Conservation (phyloP, 2,797 vertebrate species). For the Siniperca scherzeri region DNA sequence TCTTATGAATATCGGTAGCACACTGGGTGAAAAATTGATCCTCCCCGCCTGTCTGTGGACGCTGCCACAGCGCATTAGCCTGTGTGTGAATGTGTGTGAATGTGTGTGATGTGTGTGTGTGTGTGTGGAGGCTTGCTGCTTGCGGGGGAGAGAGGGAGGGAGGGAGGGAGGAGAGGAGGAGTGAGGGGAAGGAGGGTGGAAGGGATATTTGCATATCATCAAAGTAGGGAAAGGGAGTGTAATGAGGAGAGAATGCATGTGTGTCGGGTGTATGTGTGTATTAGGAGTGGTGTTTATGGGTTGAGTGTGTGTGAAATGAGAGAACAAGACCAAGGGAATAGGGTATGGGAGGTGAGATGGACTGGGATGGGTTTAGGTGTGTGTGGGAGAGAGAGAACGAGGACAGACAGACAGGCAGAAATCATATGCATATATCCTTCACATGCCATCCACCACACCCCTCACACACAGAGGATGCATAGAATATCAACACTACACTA, state of each 20-base stretch:
- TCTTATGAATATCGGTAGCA: constrained; percentile 86
- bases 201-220: constrained; percentile 86
- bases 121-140: constrained; percentile 68
- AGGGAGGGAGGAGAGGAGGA: constrained; percentile 41
- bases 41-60: constrained; percentile 84
- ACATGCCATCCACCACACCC: constrained; percentile 29
- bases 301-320: constrained; percentile 74
- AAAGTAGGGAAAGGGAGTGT: constrained; percentile 83
- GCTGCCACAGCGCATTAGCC: constrained; percentile 82
- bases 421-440: constrained; percentile 40
- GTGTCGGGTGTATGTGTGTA: constrained; percentile 56
- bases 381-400: constrained; percentile 10
- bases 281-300: constrained; percentile 68
- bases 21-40: constrained; percentile 87
- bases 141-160: constrained; percentile 47
- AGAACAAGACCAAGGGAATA: constrained; percentile 67
- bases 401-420: constrained; percentile 27
- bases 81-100: constrained; percentile 62
- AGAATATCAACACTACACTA: constrained; percentile 25
- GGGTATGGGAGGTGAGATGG: constrained; percentile 58
- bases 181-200: constrained; percentile 53
- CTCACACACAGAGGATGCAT: neutral
- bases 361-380: constrained; percentile 31
- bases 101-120: constrained; percentile 57
- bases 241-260: constrained; percentile 74